phyloP scores from a whole-genome alignment of 37 sponge, comb jelly and placozoan species.

The Cliona cf. orientalis region DNA sequence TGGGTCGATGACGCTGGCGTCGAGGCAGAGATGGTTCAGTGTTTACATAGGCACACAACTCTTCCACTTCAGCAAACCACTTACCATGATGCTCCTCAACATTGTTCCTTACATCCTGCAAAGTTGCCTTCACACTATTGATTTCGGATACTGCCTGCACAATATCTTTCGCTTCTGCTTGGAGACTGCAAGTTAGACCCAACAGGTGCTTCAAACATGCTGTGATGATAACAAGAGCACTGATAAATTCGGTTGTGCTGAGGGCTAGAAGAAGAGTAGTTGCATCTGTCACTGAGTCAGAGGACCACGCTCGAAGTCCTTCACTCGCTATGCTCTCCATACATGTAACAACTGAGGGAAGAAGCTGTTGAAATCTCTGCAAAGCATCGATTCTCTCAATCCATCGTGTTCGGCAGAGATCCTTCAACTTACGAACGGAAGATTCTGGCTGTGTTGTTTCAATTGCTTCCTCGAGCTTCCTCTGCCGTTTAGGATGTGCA shows the following conservation, averaged over 20 bases:
- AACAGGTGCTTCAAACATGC: conserved; percentile 27
- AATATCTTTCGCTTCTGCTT: conserved; percentile 57
- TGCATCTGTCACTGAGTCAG: conserved; percentile 42
- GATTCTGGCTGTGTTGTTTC: conserved; percentile 32
- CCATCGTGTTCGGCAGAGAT: conserved; percentile 64
- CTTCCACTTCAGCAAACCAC: conserved; percentile 43
- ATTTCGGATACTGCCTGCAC: conserved; percentile 45
- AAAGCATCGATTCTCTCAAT: conserved; percentile 57
- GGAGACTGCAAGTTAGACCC: conserved; percentile 44
- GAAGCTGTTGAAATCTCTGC: not conserved
- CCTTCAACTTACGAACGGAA: conserved; percentile 41
- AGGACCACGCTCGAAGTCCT: conserved; percentile 7
- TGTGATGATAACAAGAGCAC: conserved; percentile 41
- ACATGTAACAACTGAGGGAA: conserved; percentile 37
- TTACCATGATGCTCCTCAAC: conserved; percentile 20
- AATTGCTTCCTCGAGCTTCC: conserved; percentile 48
- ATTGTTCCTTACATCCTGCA: conserved; percentile 39
- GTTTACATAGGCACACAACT: conserved; percentile 23
- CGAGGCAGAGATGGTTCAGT: conserved; percentile 44
- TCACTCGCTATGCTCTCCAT: conserved; percentile 48
- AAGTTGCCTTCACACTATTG: conserved; percentile 9
- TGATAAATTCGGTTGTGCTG: conserved; percentile 38
- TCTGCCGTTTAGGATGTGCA: conserved; percentile 27
- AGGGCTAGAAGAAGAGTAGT: conserved; percentile 26
- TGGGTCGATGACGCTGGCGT: conserved; percentile 38